Conservation (phyloP, 1,140 invertebrate species). For the Mycetomoellerius zeteki region DNA sequence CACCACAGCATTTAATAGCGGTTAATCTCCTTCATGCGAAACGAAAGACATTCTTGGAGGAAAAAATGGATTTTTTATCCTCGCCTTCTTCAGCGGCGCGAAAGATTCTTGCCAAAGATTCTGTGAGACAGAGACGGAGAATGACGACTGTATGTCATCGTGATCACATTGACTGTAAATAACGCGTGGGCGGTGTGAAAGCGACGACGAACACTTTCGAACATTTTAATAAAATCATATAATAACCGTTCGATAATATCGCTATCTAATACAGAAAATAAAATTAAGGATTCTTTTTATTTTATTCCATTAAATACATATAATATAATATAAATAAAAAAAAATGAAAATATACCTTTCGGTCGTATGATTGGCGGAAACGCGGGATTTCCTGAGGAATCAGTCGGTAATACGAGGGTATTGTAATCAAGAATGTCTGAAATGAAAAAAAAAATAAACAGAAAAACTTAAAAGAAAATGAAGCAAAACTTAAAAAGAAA, state of each 20-base stretch:
- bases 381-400: constrained; percentile 91
- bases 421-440: constrained; percentile 93
- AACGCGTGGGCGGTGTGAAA: constrained; percentile 29
- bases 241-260: neutral
- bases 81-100: neutral
- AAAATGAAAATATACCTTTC: constrained; percentile 88
- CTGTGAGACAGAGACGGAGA: constrained; percentile 9
- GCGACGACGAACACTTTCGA: neutral
- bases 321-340: neutral
- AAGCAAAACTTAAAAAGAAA: neutral
- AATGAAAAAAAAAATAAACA: constrained; percentile 87
- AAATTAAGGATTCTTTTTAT: neutral
- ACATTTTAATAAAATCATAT: neutral
- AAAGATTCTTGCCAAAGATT: constrained; percentile 33
- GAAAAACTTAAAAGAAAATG: constrained; percentile 74
- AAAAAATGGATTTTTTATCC: constrained; percentile 14
- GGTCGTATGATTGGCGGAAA: constrained; percentile 91
- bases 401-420: constrained; percentile 92
- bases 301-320: neutral
- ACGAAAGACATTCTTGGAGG: constrained; percentile 39
- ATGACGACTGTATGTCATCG: neutral
- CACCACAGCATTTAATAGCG: constrained; percentile 39
- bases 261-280: neutral
- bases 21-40: constrained; percentile 60
- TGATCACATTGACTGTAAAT: neutral